Evolutionary conservation across 2,113 vertebrate species (phyloP).

Genomic region (Gallinago paraguaiae): DNA sequence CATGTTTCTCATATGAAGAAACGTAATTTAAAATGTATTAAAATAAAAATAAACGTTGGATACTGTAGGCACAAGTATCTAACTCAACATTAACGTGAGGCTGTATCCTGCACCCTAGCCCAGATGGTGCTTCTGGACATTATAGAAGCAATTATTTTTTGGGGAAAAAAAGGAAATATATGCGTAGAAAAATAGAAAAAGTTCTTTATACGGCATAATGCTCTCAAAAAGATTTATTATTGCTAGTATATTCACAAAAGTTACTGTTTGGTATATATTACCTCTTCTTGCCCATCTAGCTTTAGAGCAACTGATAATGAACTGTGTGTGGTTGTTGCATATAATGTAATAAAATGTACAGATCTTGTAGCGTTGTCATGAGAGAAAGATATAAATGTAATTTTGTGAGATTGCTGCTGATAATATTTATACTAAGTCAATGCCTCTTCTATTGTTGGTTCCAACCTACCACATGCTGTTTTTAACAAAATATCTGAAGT

Average conservation of each 20-base stretch:
- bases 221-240: neutral
- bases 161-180: neutral
- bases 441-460: neutral
- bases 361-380: neutral
- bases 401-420: neutral
- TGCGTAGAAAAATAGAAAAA: neutral
- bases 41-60: neutral
- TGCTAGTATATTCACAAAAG: neutral
- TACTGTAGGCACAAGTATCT: neutral
- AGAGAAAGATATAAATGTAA: neutral
- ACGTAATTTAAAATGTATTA: neutral
- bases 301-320: neutral
- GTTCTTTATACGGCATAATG: neutral
- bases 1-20: neutral
- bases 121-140: neutral
- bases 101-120: neutral
- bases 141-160: neutral
- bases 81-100: neutral
- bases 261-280: neutral
- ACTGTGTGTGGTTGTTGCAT: neutral
- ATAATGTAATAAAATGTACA: neutral
- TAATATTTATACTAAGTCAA: neutral
- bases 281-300: neutral
- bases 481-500: neutral
- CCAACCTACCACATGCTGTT: neutral